Evolutionary conservation across 2,113 vertebrate species (phyloP).

Genomic region (Myotis lucifugus): DNA sequence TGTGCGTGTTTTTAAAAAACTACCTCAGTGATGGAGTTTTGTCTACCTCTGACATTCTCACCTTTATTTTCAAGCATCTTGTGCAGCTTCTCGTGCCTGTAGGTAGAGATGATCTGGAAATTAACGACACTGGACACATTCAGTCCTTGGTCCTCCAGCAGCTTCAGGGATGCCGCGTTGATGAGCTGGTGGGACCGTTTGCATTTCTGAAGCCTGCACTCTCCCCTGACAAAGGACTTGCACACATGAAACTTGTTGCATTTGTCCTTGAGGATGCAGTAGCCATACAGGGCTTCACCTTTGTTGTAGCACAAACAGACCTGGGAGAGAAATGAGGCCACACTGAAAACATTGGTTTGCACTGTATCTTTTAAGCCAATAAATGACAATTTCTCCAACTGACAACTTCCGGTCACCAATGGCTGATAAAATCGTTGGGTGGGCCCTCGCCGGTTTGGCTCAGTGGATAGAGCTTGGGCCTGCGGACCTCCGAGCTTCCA

Average conservation of each 20-base stretch:
- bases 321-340: slow-evolving; percentile 59
- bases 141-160: slow-evolving; percentile 78
- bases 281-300: slow-evolving; percentile 47
- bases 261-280: slow-evolving; percentile 73
- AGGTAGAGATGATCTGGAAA: slow-evolving; percentile 80
- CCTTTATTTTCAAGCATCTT: slow-evolving; percentile 49
- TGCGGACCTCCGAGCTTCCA: too few species aligned
- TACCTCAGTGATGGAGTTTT: fast-evolving
- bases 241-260: slow-evolving; percentile 86
- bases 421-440: not conserved
- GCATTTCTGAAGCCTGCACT: slow-evolving; percentile 80
- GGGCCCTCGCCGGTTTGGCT: too few species aligned
- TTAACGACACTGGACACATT: slow-evolving; percentile 60
- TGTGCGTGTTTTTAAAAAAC: not conserved
- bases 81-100: slow-evolving; percentile 72
- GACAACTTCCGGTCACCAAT: not conserved
- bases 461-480: too few species aligned
- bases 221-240: slow-evolving; percentile 81
- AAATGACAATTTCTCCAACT: not conserved
- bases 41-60: slow-evolving; percentile 40
- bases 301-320: slow-evolving; percentile 83
- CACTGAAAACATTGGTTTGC: not conserved
- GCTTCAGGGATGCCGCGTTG: not conserved
- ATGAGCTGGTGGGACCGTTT: slow-evolving; percentile 83
- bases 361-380: not conserved